Evolutionary conservation across 2,888 invertebrate genomes (phyloP).

Genomic region (Tetheella fluctuosa): DNA sequence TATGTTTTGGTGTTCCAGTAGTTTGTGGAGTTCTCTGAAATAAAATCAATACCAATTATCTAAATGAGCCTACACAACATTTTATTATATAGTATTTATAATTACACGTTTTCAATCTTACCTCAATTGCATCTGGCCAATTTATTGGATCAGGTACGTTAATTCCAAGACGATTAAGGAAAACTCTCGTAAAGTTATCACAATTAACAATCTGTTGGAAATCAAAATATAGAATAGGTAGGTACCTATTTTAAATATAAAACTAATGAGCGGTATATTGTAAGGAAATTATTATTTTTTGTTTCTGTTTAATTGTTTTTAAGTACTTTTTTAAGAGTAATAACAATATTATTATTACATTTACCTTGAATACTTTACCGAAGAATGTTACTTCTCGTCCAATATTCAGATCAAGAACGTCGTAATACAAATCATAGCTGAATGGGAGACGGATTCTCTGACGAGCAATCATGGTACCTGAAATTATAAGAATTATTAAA

Average conservation of each 20-base stretch:
- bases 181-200: slow-evolving; percentile 93
- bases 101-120: slow-evolving; percentile 33
- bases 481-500: slow-evolving; percentile 5
- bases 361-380: slow-evolving; percentile 88
- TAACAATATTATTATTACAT: too few relatives aligned
- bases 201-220: slow-evolving; percentile 90
- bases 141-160: slow-evolving; percentile 88
- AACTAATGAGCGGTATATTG: too few relatives aligned
- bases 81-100: neutral
- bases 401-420: slow-evolving; percentile 94
- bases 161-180: slow-evolving; percentile 93
- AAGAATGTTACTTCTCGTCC: slow-evolving; percentile 91
- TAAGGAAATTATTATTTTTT: too few relatives aligned
- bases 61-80: too few relatives aligned
- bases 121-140: slow-evolving; percentile 72
- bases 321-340: too few relatives aligned
- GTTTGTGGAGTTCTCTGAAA: slow-evolving; percentile 65
- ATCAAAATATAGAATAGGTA: slow-evolving; percentile 15
- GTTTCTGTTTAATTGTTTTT: too few relatives aligned
- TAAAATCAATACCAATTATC: slow-evolving; percentile 13
- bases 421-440: slow-evolving; percentile 90
- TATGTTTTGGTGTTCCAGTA: slow-evolving; percentile 73
- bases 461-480: slow-evolving; percentile 91
- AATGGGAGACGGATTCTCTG: slow-evolving; percentile 92
- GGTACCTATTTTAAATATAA: neutral